These are phyloP conservation scores for Harpalus rubripes DNA, from an alignment of 2,888 invertebrate genomes.

Conservation along the genomic window DNA sequence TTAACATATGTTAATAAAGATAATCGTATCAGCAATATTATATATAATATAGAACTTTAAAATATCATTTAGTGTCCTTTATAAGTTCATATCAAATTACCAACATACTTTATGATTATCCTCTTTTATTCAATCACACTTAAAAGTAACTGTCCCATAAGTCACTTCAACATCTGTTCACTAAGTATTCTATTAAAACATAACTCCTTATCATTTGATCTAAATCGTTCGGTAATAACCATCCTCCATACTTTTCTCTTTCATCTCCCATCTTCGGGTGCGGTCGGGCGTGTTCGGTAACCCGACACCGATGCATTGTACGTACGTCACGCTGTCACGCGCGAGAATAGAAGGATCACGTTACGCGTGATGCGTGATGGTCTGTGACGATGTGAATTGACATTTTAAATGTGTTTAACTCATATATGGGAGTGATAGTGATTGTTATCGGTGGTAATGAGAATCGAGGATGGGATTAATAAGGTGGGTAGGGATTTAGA, in stretches of 20 bases:
- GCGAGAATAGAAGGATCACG: constrained; percentile 37
- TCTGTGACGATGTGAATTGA: constrained; percentile 30
- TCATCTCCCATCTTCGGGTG: constrained; percentile 8
- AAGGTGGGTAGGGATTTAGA: constrained; percentile 13
- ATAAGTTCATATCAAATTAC: not conserved
- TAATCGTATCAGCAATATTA: not conserved
- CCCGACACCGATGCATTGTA: constrained; percentile 23
- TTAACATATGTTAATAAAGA: not conserved
- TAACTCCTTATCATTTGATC: constrained; percentile 31
- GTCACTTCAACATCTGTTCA: not conserved
- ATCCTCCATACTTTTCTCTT: constrained; percentile 3
- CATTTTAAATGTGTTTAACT: constrained; percentile 52
- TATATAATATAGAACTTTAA: not conserved
- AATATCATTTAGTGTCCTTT: not conserved
- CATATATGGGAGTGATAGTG: constrained; percentile 26
- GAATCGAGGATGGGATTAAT: constrained; percentile 15
- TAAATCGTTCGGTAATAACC: constrained; percentile 46
- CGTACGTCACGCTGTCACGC: constrained; percentile 26
- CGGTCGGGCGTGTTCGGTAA: constrained; percentile 15
- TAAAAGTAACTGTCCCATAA: not conserved
- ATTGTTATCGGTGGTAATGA: constrained; percentile 40
- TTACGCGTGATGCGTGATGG: constrained; percentile 30
- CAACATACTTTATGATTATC: not conserved
- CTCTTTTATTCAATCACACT: not conserved
- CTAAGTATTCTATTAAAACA: constrained; percentile 8